These are phyloP conservation scores for Fundulus diaphanus DNA, from an alignment of 2,797 vertebrate species.

Conservation along the genomic window DNA sequence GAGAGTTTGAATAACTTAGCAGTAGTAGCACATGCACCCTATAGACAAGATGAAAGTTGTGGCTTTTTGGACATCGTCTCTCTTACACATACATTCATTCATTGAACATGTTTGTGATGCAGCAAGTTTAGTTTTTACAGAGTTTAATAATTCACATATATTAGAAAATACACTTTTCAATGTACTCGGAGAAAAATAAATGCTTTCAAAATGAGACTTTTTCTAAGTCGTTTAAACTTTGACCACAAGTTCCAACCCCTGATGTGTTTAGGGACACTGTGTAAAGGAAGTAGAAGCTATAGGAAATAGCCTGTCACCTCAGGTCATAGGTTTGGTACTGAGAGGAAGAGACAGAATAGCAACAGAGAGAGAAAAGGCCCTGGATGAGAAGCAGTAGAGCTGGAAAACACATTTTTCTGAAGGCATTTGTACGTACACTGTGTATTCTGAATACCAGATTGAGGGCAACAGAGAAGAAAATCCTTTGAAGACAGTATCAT, in stretches of 20 bases:
- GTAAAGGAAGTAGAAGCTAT: neutral
- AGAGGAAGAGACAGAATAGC: neutral
- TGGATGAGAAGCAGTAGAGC: neutral
- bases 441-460: constrained; percentile 1
- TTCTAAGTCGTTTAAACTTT: neutral
- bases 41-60: neutral
- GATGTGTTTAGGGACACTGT: neutral
- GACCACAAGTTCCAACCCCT: neutral
- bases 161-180: neutral
- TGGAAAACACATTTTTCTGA: neutral
- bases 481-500: neutral
- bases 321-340: neutral
- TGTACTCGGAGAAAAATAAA: neutral
- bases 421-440: constrained; percentile 1
- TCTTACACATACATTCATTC: neutral
- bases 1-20: constrained; percentile 43
- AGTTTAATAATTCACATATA: neutral
- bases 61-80: neutral
- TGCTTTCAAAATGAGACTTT: neutral
- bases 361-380: constrained; percentile 5
- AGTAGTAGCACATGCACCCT: constrained; percentile 3
- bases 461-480: neutral
- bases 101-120: neutral
- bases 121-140: neutral
- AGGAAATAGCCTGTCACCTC: constrained; percentile 1